Conservation (phyloP, 2,888 invertebrate genomes). For the Cerceris rybyensis region DNA sequence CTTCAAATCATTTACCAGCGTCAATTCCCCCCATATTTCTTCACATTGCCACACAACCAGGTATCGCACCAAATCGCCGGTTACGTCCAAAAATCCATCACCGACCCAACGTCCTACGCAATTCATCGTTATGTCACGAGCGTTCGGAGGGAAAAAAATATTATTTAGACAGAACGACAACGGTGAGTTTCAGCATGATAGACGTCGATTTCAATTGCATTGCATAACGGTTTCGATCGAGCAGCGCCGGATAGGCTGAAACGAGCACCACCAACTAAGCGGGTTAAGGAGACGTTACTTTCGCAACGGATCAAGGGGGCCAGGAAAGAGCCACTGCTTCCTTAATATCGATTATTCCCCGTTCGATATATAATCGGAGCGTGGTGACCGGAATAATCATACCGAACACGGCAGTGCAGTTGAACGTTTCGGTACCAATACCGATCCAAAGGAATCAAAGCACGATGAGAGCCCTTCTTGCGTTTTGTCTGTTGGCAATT, state of each 20-base stretch:
- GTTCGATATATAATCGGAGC: conserved; percentile 76
- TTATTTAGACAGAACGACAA: conserved; percentile 42
- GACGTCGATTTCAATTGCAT: conserved; percentile 66
- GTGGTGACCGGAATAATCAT: conserved; percentile 65
- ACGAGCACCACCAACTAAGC: conserved; percentile 68
- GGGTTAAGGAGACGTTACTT: conserved; percentile 77
- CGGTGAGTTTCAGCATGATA: conserved; percentile 62
- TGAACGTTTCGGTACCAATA: conserved; percentile 37
- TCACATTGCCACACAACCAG: background rate
- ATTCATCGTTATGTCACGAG: background rate
- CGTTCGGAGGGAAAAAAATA: conserved; percentile 11
- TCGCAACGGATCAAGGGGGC: conserved; percentile 70
- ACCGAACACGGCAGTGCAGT: conserved; percentile 61
- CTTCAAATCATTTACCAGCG: too few species aligned
- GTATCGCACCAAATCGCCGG: background rate
- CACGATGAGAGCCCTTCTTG: conserved; percentile 43
- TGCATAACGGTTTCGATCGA: conserved; percentile 66
- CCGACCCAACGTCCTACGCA: background rate
- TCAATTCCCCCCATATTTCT: background rate
- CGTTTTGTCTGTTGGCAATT: conserved; percentile 31
- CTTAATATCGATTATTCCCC: conserved; percentile 73
- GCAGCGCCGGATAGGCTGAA: conserved; percentile 54
- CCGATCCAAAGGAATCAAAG: conserved; percentile 4
- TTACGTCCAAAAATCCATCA: background rate
- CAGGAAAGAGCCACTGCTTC: conserved; percentile 70